Base-by-base conservation (phyloP, 2,797 vertebrate genomes). In the Sebastes cheni region DNA sequence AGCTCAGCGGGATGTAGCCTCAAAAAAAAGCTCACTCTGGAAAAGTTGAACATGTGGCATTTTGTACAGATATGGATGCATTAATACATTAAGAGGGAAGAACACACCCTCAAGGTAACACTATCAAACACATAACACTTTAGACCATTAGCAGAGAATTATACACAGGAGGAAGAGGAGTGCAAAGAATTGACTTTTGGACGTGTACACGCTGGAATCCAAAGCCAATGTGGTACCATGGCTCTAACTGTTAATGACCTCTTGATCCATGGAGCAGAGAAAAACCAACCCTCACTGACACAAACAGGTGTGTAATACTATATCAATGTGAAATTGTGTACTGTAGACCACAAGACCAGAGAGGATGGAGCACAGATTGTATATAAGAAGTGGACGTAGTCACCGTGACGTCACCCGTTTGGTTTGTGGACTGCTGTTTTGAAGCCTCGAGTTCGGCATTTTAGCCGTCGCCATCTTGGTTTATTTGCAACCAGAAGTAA, bases 231-330 rank as follows among this genome's bases (percentile, higher is more conserved):
- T 13, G 29, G 13, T 22, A n/a, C n/a, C 1, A 32, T 52, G 4
- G 55, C 64, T 75, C 42, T 56, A 67, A 72, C 58, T 72, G 50
- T 64, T 68, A 66, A 80, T 30, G 64, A 27, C 29, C 20, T 82
- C 58, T 79, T 85, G 36, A 66, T 73, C 34, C 18, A 76, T 34
- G 59, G 23, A 72, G 61, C 29, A 59, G 34, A 71, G 14, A 30
- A 18, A 59, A 58, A 82, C 58, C 60, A 46, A 34, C 36, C n/a
- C 2, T 39, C 55, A 50, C 42, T 67, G 23, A 59, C 55, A 67
- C 2, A 2, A 65, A 59, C 27, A 56, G 34, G 55, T 74, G 36
- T 59, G 59, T 36, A 82, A 73, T 9, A 59, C 25, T 65, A 75
- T 52, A 42, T 22, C 3, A 36, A 32, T 14, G 22, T 36, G 22